Base-by-base conservation (phyloP, 1,140 invertebrate species). In the Planococcus citri region DNA sequence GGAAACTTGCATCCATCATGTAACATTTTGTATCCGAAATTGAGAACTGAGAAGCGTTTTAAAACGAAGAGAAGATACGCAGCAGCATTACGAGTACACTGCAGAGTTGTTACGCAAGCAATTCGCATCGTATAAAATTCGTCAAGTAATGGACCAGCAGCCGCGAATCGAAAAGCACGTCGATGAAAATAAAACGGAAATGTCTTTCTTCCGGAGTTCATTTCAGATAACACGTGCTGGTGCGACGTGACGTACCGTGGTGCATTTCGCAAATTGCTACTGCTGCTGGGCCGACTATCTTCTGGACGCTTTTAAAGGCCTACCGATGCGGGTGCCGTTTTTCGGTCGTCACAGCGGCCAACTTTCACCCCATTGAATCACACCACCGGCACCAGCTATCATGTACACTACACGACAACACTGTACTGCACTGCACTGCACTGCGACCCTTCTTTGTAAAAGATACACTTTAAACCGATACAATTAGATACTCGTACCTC, bases 151-250 rank as follows among this genome's bases (percentile, higher is more conserved):
- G 41, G 41, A 51, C 41, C 60, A 24, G 60, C 60, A 10, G 60
- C 22, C 20, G 60, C 60, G 22, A 12, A 24, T 24, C 21, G 22
- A 12, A 9, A 12, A 25, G 60, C 60, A 27, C 60, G 21, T 24
- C 60, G 60, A 25, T 14, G 10, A 64, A 25, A 64, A 25, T 27
- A 64, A 64, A 64, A 64, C 60, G 60, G 60, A 64, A 64, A 64
- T 64, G 60, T 64, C 60, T 64, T 64, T 64, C 60, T 64, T 64
- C 60, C 60, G 60, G 60, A 64, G 60, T 64, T 64, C 60, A 64
- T 64, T 64, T 64, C 60, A 27, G 22, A 64, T 24, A 64, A 64
- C 60, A 64, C 60, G 60, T 64, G 60, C 60, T 27, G 60, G 3
- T 64, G 60, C 41, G 41, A 51, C 41, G 22, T 20, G 22, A 27